phyloP scores from a whole-genome alignment of 2,888 invertebrate genomes.

The Augochlorella aurata region DNA sequence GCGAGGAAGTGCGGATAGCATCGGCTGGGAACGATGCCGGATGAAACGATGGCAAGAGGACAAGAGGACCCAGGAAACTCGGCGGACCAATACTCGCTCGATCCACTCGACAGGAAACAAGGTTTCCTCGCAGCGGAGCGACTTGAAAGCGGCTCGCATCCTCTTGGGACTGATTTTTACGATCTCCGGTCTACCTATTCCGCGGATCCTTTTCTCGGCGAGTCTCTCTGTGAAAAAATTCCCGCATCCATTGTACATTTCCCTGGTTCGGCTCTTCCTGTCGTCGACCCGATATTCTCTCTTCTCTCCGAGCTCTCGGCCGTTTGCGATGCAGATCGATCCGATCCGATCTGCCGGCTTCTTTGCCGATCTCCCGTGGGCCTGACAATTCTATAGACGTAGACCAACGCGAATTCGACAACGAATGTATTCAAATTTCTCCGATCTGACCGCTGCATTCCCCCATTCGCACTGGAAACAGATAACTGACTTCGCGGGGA shows the following conservation, averaged over 20 bases:
- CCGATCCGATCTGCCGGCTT: background rate
- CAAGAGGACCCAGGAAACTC: background rate
- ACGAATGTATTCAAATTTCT: background rate
- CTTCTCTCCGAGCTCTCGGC: background rate
- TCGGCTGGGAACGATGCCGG: background rate
- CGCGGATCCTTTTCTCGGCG: background rate
- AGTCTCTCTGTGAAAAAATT: constrained; percentile 15
- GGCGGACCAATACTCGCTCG: background rate
- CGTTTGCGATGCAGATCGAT: constrained; percentile 10
- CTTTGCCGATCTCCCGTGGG: background rate
- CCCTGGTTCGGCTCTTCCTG: constrained; percentile 8
- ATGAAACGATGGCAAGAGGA: background rate
- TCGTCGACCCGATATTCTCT: constrained; percentile 11
- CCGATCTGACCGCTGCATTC: background rate
- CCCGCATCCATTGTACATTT: constrained; percentile 16
- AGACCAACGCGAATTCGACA: background rate
- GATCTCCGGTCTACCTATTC: background rate
- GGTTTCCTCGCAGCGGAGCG: background rate
- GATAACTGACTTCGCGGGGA: too few species aligned
- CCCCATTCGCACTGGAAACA: too few species aligned
- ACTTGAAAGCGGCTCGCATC: constrained; percentile 5
- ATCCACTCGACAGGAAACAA: background rate
- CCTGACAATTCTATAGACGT: background rate
- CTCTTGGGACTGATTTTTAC: background rate
- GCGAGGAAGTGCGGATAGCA: background rate